These are phyloP conservation scores for Ridgeia piscesae DNA, from an alignment of 1,140 invertebrate species.

Conservation along the genomic window DNA sequence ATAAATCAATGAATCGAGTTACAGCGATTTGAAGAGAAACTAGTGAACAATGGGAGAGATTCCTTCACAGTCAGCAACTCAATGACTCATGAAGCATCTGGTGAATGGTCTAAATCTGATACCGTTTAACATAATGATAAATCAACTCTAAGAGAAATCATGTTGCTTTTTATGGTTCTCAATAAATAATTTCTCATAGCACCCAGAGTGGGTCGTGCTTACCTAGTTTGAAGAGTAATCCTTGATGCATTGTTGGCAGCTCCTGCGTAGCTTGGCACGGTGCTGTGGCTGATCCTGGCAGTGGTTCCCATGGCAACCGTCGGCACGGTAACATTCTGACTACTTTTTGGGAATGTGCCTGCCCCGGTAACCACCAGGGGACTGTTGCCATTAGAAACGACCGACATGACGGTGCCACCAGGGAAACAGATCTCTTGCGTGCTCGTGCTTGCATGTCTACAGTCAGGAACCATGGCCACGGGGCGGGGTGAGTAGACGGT, in stretches of 20 bases:
- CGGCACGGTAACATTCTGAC: not conserved
- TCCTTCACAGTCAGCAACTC: not conserved
- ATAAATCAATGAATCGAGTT: not conserved
- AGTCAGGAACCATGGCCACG: slow-evolving; percentile 38
- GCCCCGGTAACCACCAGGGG: slow-evolving; percentile 4
- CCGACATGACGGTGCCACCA: not conserved
- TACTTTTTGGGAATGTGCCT: not conserved
- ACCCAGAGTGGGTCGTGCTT: not conserved
- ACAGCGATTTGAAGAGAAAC: not conserved
- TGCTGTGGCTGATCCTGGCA: not conserved
- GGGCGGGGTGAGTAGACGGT: slow-evolving; percentile 29
- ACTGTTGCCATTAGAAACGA: not conserved
- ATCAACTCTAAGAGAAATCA: not conserved
- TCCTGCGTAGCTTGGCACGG: not conserved
- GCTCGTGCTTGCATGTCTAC: slow-evolving; percentile 32
- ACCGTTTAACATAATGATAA: too few species aligned
- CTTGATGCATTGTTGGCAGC: not conserved
- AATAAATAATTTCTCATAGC: too few species aligned
- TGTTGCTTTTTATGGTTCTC: not conserved
- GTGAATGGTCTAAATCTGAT: not conserved
- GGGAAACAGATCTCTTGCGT: slow-evolving; percentile 22
- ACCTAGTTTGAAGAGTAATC: not conserved
- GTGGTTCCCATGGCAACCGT: not conserved
- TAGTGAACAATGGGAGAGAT: not conserved
- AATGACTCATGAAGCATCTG: not conserved